phyloP scores from a whole-genome alignment of 2,797 vertebrate species.

The Chlorospingus flavigularis region DNA sequence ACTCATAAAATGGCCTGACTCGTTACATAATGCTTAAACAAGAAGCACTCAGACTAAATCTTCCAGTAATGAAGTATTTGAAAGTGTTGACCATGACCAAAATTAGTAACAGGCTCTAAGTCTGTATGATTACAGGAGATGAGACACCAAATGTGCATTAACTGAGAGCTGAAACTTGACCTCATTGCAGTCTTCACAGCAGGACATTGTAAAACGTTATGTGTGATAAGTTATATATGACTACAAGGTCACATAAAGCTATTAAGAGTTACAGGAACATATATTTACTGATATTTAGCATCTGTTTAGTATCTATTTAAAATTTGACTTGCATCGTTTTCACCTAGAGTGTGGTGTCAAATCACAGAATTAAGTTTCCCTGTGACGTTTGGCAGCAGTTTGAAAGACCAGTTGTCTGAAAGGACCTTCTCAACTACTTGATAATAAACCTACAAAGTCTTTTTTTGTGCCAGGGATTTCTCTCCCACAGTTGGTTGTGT shows the following conservation, averaged over 20 bases:
- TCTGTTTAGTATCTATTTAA: neutral
- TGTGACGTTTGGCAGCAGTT: neutral
- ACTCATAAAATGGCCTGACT: neutral
- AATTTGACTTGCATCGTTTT: neutral
- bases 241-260: neutral
- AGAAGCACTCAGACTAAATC: neutral
- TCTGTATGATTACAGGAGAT: neutral
- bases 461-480: neutral
- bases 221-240: neutral
- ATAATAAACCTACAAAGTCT: neutral
- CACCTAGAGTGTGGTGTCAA: neutral
- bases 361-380: neutral
- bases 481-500: neutral
- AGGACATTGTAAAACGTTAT: neutral
- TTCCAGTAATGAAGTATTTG: neutral
- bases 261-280: neutral
- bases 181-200: neutral
- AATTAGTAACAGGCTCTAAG: neutral
- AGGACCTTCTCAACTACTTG: neutral
- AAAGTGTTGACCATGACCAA: neutral
- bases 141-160: neutral
- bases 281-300: neutral
- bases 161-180: neutral
- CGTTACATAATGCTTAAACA: neutral
- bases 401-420: neutral